A percentile compares a stretch with the other conserved stretches of the same genome.
phyloP scores from a whole-genome alignment of 2,888 invertebrate species.

The Sinelater perroti region DNA sequence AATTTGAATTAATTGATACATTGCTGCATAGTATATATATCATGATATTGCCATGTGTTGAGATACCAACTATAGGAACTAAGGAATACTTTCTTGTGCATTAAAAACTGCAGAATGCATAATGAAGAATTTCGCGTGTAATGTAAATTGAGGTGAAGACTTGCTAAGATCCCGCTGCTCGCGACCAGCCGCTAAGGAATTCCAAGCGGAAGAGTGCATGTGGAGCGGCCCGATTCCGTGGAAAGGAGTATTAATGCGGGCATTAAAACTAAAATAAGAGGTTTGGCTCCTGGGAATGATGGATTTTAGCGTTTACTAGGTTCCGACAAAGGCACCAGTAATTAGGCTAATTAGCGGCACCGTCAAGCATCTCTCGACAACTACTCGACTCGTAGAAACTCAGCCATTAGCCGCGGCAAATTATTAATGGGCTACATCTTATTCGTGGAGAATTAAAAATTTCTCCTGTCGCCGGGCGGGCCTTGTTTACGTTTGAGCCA shows the following conservation, averaged over 20 bases:
- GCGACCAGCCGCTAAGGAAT: too few species aligned
- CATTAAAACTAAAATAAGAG: constrained; percentile 14
- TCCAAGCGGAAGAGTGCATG: too few species aligned
- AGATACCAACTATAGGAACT: too few species aligned
- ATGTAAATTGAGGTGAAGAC: too few species aligned
- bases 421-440: constrained; percentile 28
- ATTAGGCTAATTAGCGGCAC: constrained; percentile 28
- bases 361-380: constrained; percentile 27
- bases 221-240: too few species aligned
- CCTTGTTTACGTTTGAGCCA: constrained; percentile 20
- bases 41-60: too few species aligned
- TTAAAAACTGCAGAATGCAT: too few species aligned
- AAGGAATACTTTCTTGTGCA: too few species aligned
- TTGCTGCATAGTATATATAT: too few species aligned
- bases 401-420: constrained; percentile 19
- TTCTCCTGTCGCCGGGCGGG: neutral
- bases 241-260: neutral
- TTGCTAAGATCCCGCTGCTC: too few species aligned
- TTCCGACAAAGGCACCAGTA: constrained; percentile 20
- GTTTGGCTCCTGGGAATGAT: constrained; percentile 1
- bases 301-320: neutral
- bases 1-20: too few species aligned
- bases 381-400: constrained; percentile 21
- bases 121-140: too few species aligned
- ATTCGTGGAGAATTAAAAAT: constrained; percentile 15